Percentiles rank a stretch among this genome's conserved stretches.
Conservation (phyloP, 1,140 invertebrate species). For the Scaptomyza hsui region DNA sequence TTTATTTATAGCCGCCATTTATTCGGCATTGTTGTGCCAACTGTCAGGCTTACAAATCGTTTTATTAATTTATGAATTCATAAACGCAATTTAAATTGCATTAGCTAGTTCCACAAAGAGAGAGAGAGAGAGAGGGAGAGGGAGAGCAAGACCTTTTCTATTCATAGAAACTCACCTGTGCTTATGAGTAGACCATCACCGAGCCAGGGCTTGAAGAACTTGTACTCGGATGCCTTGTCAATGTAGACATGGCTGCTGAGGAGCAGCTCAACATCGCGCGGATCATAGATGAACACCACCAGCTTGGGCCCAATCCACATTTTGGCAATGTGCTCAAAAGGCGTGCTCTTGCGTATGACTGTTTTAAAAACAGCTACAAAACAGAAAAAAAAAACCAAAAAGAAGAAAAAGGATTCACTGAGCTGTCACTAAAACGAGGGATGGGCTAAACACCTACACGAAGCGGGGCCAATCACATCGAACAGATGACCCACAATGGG, state of each 20-base stretch:
- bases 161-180: conserved; percentile 86
- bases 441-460: too few species aligned
- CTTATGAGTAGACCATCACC: conserved; percentile 91
- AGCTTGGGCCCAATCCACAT: conserved; percentile 91
- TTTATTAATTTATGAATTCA: conserved; percentile 81
- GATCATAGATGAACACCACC: conserved; percentile 89
- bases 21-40: conserved; percentile 65
- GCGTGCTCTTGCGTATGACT: conserved; percentile 85
- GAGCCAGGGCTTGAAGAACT: conserved; percentile 90
- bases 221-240: conserved; percentile 89
- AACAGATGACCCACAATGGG: conserved; percentile 90
- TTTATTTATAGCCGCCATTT: conserved; percentile 72
- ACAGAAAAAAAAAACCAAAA: conserved; percentile 15
- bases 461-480: conserved; percentile 88
- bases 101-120: conserved; percentile 33
- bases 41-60: conserved; percentile 69
- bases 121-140: neutral
- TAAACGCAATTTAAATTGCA: conserved; percentile 69
- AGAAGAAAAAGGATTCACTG: neutral
- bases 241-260: conserved; percentile 90
- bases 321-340: conserved; percentile 87
- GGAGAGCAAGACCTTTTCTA: neutral
- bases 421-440: too few species aligned
- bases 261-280: conserved; percentile 90
- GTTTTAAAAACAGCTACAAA: conserved; percentile 88